Percentiles rank a stretch among this genome's conserved stretches.
These are phyloP conservation scores for Stegodyphus mimosarum DNA, from an alignment of 1,140 invertebrate species.

Conservation along the genomic window DNA sequence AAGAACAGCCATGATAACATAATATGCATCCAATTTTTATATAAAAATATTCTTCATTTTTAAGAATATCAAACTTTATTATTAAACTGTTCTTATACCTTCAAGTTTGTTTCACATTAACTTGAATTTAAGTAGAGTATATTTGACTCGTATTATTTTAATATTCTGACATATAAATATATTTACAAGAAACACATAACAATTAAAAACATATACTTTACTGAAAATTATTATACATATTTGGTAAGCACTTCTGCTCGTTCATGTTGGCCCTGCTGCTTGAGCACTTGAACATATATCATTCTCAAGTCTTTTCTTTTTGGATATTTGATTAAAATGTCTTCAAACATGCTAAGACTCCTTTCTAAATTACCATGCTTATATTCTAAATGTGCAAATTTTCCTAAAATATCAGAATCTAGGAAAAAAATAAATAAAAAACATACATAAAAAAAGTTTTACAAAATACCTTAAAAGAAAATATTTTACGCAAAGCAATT, in stretches of 20 bases:
- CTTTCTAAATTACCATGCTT: constrained; percentile 41
- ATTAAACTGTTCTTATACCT: no score
- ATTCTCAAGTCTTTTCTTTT: constrained; percentile 43
- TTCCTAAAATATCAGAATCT: constrained; percentile 44
- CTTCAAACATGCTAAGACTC: constrained; percentile 39
- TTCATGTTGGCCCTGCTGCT: constrained; percentile 22
- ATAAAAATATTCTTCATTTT: no score
- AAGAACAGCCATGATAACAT: no score
- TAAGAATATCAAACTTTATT: no score
- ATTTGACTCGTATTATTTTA: no score
- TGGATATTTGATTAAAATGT: constrained; percentile 44
- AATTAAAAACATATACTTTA: no score
- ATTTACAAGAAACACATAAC: no score
- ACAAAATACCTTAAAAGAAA: neutral
- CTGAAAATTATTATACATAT: neutral
- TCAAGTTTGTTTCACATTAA: no score
- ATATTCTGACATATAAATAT: no score
- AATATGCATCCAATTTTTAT: no score
- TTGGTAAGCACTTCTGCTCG: constrained; percentile 6
- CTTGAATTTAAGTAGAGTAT: no score
- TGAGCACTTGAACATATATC: constrained; percentile 17
- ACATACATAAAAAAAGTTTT: neutral
- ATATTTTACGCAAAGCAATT: neutral
- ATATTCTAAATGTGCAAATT: constrained; percentile 41
- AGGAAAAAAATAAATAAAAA: constrained; percentile 10